Base-by-base conservation (phyloP, 2,113 vertebrate genomes). In the Notothenia coriiceps region DNA sequence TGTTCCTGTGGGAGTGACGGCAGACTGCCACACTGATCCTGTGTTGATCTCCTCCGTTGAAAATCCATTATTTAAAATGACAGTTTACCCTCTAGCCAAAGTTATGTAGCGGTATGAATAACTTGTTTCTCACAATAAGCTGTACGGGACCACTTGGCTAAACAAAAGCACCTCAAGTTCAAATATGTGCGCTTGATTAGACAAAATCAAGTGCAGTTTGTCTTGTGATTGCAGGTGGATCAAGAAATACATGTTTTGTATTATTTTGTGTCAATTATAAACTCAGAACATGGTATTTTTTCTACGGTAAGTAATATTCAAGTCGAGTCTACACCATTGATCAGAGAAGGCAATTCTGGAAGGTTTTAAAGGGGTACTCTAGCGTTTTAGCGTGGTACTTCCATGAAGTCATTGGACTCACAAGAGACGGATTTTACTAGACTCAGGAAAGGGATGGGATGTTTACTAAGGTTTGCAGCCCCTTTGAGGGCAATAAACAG, bases 1-100 rank as follows among this genome's bases (percentile, higher is more conserved):
- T 2, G 69, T 60, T 87, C 74, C 77, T 80, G 56, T 50, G 57
- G 63, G 83, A 64, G 67, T 79, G 52, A 82, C 67, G 77, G 76
- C 79, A 77, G 80, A 74, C 56, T 88, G 81, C 82, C 66, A 81
- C 80, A 57, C 59, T 57, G 62, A 88, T 82, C 65, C 75, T 63
- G 61, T 77, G 77, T 72, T 77, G 50, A 83, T 89, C 80, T 78
- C 14, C 57, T 75, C 52, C 15, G 67, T 22, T 9, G 10, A 85
- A 57, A 44, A 46, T 79, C 14, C 64, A 78, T 70, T 80, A 80
- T 75, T 85, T 72, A 61, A 70, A 84, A 76, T 55, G 85, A 84
- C 66, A 54, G 49, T 84, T 84, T 76, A 15, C 49, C 55, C 46
- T 71, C 71, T 47, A 44, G 40, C n/a, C 46, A 61, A 74, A 83